These are phyloP conservation scores for Danaus plexippus DNA, from an alignment of 1,140 invertebrate species.

Conservation along the genomic window DNA sequence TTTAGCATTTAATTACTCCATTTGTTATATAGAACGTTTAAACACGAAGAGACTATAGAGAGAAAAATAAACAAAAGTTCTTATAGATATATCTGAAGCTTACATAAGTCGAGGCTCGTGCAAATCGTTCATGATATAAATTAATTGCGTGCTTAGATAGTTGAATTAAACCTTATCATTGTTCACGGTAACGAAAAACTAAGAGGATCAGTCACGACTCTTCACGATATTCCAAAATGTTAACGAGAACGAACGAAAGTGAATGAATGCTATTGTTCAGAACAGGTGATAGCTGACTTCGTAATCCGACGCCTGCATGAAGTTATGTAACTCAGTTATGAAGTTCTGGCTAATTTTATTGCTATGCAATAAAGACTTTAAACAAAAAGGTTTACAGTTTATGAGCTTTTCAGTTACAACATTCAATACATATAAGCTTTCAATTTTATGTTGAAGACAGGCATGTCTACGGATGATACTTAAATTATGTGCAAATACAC, in stretches of 20 bases:
- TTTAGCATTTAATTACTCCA: background rate
- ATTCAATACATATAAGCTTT: no score
- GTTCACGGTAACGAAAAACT: slow-evolving; percentile 25
- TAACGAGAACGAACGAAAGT: slow-evolving; percentile 49
- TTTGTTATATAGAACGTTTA: no score
- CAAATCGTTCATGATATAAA: slow-evolving; percentile 17
- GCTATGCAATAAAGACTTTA: no score
- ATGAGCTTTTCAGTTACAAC: no score
- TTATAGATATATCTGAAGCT: background rate
- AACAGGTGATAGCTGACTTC: slow-evolving; percentile 33
- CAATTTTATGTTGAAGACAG: no score
- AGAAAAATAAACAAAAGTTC: no score
- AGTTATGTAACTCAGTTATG: slow-evolving; percentile 19
- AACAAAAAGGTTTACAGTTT: no score
- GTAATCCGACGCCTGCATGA: slow-evolving; percentile 22
- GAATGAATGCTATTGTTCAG: slow-evolving; percentile 39
- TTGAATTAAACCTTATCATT: slow-evolving; percentile 19
- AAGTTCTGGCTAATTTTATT: background rate
- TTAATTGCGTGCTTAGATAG: slow-evolving; percentile 23
- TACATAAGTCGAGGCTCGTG: background rate
- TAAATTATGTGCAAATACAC: no score
- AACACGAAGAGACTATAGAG: no score
- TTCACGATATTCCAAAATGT: slow-evolving; percentile 49
- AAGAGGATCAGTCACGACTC: slow-evolving; percentile 46
- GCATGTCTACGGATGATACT: no score